Evolutionary conservation across 2,797 vertebrate species (phyloP), one percentile per base, ranked within the genome.

Genomic region (Silurus lanzhouensis): DNA sequence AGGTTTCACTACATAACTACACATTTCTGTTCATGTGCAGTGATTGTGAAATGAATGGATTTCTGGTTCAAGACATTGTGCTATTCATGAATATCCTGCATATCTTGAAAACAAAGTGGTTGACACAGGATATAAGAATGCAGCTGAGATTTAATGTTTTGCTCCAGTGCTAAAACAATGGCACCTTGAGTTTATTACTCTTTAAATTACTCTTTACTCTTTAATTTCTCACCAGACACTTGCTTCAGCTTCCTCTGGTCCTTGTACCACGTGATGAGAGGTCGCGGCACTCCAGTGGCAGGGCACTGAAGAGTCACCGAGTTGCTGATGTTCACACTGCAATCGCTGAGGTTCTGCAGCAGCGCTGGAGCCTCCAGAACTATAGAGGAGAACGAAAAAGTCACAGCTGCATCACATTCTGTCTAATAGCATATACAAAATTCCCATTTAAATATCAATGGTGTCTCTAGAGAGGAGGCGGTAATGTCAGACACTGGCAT

Each of bases 191-290:
- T 19, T 70, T 52, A 48, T 52, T 74, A 75, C 48, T 75, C 17
- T 27, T 57, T n/a, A 31, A 78, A n/a, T n/a, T n/a, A n/a, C n/a
- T n/a, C n/a, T n/a, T n/a, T n/a, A n/a, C n/a, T n/a, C n/a, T n/a
- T n/a, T n/a, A n/a, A n/a, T n/a, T 38, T 85, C 94, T 95, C 93
- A 98, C 98, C 98, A 88, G 97, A 96, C 90, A 96, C 95, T 89
- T 95, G 94, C 1, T 93, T 94, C 88, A 99, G 95, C 88, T 93
- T 91, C 83, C 87, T 93, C 79, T 95, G 93, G 85, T 98, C 95
- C 95, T 98, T 99, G 94, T 97, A 98, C 97, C 97, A 99, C 70
- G 95, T 96, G 92, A 98, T 91, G 63, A 93, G 92, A 3, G 97
- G 98, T 46, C 91, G 91, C 0, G 97, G 98, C 85, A 97, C 86